phyloP scores from a whole-genome alignment of 1,140 invertebrate species.

The Lepidurus packardi region DNA sequence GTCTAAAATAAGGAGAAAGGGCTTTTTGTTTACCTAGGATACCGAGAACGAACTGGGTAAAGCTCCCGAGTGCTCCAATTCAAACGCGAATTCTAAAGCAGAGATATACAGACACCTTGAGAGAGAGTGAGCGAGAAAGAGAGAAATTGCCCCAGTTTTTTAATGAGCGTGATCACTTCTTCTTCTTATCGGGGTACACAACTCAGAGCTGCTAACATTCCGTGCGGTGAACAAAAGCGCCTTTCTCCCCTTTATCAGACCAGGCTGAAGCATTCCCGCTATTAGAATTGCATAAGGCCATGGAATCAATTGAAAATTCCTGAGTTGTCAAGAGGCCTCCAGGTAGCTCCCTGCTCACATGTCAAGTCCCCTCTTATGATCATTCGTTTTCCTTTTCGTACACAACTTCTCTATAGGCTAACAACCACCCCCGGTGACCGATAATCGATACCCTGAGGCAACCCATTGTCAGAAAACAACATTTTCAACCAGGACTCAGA shows the following conservation, averaged over 20 bases:
- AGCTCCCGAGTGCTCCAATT: no score
- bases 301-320: not conserved
- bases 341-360: constrained; percentile 12
- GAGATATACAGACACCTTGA: no score
- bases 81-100: no score
- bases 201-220: not conserved
- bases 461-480: not conserved
- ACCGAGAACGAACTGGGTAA: no score
- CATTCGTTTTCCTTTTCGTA: not conserved
- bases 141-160: not conserved
- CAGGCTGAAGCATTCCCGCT: not conserved
- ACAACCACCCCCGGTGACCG: not conserved
- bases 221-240: not conserved
- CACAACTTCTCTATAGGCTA: not conserved
- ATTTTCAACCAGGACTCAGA: not conserved
- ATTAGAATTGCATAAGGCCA: not conserved
- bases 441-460: constrained; percentile 5
- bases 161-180: not conserved
- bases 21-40: no score
- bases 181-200: not conserved
- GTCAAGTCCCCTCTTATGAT: constrained; percentile 5
- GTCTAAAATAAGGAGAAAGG: no score
- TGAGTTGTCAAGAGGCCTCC: not conserved
- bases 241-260: not conserved
- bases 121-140: not conserved